These are phyloP conservation scores for Origma solitaria DNA, from an alignment of 2,113 vertebrate genomes.

Conservation along the genomic window DNA sequence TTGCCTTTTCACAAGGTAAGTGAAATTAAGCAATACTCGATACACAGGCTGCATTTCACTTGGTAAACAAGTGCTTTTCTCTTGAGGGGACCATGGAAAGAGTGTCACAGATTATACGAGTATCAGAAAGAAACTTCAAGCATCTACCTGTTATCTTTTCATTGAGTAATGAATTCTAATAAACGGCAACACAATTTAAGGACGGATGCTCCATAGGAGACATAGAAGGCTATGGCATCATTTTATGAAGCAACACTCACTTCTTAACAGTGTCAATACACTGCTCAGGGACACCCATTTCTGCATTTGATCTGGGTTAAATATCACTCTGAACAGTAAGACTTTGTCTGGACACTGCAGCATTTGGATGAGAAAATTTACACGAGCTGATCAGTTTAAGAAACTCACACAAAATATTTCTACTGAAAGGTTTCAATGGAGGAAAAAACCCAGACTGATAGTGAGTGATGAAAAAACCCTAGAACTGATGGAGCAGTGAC, in stretches of 20 bases:
- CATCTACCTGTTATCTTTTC: slow-evolving; percentile 19
- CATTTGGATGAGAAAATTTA: background rate
- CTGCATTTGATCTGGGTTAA: background rate
- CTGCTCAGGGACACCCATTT: background rate
- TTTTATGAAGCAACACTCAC: background rate
- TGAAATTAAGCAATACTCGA: slow-evolving; percentile 29
- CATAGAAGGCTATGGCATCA: background rate
- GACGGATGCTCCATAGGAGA: background rate
- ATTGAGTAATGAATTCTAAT: background rate
- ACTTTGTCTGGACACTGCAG: background rate
- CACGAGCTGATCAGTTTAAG: background rate
- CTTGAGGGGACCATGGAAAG: background rate
- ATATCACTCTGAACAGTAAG: background rate
- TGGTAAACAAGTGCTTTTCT: slow-evolving; percentile 40
- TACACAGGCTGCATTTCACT: background rate
- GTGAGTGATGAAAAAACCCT: background rate
- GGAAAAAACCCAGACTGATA: background rate
- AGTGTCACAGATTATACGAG: background rate
- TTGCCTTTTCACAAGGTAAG: background rate
- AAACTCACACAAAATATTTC: background rate
- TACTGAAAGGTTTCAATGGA: background rate
- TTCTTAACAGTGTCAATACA: background rate
- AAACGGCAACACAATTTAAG: slow-evolving; percentile 3
- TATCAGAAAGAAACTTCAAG: slow-evolving; percentile 5
- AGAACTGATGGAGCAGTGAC: background rate